Evolutionary conservation across 2,113 vertebrate species (phyloP).

Genomic region (Pluvianellus socialis): DNA sequence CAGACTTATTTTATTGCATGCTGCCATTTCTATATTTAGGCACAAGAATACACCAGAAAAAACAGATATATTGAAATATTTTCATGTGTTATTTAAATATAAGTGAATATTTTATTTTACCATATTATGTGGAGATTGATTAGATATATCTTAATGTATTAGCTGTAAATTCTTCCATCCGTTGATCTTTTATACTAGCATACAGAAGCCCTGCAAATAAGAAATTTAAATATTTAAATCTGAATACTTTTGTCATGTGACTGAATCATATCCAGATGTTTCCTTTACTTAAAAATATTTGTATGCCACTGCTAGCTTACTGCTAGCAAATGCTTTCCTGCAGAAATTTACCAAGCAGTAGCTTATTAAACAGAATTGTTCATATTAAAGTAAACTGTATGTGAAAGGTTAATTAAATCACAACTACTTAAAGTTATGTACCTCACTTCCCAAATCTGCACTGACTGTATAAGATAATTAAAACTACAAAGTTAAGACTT

Average conservation of each 20-base stretch:
- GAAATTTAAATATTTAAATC: background rate
- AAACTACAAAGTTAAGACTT: background rate
- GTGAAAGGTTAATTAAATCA: background rate
- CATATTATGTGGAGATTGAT: background rate
- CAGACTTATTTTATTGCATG: background rate
- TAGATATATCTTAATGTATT: background rate
- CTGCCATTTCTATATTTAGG: background rate
- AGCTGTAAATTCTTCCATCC: background rate
- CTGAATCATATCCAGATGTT: background rate
- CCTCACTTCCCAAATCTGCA: background rate
- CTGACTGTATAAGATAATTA: background rate
- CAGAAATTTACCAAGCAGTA: background rate
- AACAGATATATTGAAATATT: background rate
- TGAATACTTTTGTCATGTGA: background rate
- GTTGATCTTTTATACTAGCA: background rate
- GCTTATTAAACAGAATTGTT: background rate
- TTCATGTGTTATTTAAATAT: background rate
- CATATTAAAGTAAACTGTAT: background rate
- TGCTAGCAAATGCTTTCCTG: background rate
- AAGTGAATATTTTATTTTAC: background rate
- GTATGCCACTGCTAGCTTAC: background rate
- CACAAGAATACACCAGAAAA: background rate
- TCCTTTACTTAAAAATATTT: background rate
- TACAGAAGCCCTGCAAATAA: background rate
- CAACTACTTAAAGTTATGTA: background rate